These are phyloP conservation scores for Psix sp. DNA, from an alignment of 1,140 invertebrate species.

Conservation along the genomic window DNA sequence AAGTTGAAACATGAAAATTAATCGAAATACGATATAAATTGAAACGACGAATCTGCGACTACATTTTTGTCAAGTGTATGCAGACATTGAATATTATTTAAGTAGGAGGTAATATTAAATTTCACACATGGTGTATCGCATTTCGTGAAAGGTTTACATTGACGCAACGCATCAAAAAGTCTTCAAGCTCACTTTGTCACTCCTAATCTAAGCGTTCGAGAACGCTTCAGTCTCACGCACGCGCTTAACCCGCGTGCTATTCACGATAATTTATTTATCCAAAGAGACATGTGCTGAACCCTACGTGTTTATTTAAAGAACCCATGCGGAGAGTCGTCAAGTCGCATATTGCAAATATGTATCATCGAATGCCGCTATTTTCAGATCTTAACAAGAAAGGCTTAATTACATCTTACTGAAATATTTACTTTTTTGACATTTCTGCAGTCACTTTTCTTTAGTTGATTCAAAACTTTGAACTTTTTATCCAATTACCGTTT, in stretches of 20 bases:
- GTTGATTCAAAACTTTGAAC: no score
- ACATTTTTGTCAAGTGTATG: slow-evolving; percentile 37
- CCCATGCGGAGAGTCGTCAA: slow-evolving; percentile 54
- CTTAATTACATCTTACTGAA: slow-evolving; percentile 48
- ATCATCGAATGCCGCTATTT: slow-evolving; percentile 54
- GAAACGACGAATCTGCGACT: slow-evolving; percentile 12
- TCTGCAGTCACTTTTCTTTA: no score
- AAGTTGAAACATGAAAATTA: not conserved
- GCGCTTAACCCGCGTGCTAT: slow-evolving; percentile 21
- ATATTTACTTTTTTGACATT: slow-evolving; percentile 44
- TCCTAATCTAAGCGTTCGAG: slow-evolving; percentile 50
- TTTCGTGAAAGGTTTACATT: slow-evolving; percentile 43
- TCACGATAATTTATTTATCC: slow-evolving; percentile 57
- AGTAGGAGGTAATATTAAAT: slow-evolving; percentile 35
- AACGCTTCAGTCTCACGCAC: slow-evolving; percentile 39
- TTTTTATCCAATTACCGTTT: no score
- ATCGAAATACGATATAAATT: slow-evolving; percentile 18
- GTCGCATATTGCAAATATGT: slow-evolving; percentile 52
- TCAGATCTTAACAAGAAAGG: slow-evolving; percentile 51
- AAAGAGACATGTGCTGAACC: slow-evolving; percentile 52
- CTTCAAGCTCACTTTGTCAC: slow-evolving; percentile 47
- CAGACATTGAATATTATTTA: slow-evolving; percentile 35
- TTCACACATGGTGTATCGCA: slow-evolving; percentile 40
- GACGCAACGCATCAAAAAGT: slow-evolving; percentile 41
- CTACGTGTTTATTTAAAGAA: slow-evolving; percentile 58